Base-by-base conservation (phyloP, 2,797 vertebrate genomes). In the Falco peregrinus region DNA sequence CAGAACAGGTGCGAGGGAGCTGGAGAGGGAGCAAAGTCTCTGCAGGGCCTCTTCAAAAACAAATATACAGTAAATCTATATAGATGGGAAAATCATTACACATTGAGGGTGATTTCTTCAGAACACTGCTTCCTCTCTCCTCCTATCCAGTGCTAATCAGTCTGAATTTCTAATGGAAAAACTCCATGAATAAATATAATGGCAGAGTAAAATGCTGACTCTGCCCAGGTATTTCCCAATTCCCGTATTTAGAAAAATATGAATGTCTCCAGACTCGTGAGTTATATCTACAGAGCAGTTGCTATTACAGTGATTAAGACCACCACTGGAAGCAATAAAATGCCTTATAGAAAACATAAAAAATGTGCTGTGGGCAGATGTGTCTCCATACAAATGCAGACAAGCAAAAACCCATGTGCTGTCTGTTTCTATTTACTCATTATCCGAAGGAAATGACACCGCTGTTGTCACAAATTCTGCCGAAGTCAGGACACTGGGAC, bases 301-400 rank as follows among this genome's bases (percentile, higher is more conserved):
- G 80, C 43, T 65, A 26, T 64, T 21, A 10, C 2, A 31, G 56
- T 11, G n/a, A 57, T 85, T 60, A 85, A 75, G 24, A 47, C 18
- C 35, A 63, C 65, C 28, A 29, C 31, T 33, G 39, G 43, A 79
- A 90, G 65, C 41, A 43, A 35, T 41, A 60, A 88, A 81, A 60
- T 11, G 19, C 51, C 51, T 56, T 29, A 35, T 29, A 77, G 41
- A 82, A 60, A 39, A 61, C 10, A 48, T 26, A 19, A 77, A 76
- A 63, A 35, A 11, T 0, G 7, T 15, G 54, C 61, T 26, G 37
- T 4, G 47, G 24, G 19, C 0, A 1, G 45, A 16, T 24, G 33
- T 20, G 47, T 48, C 79, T 43, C 65, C 20, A 11, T 16, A 25
- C 43, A 69, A 47, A 21, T 2, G 15, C 56, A 37, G 19, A 60